A percentile compares a stretch with the other conserved stretches of the same genome.
phyloP scores from a whole-genome alignment of 2,797 vertebrate genomes.

The Brachymystax lenok region DNA sequence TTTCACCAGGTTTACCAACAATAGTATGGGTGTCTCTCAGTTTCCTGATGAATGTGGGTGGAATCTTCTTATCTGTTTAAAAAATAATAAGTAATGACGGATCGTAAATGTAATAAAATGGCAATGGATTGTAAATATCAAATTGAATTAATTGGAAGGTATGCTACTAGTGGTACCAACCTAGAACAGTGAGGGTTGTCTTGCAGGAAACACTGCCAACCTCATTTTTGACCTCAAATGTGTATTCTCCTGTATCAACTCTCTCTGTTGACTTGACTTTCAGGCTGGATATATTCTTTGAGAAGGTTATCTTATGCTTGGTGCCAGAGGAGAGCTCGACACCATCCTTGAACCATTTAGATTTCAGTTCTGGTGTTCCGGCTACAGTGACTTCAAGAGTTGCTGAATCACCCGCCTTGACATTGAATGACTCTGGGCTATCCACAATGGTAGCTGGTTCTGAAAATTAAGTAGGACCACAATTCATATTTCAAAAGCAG shows the following conservation, averaged over 20 bases:
- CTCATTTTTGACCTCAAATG: constrained; percentile 84
- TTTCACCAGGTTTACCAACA: constrained; percentile 84
- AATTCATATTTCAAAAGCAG: constrained; percentile 21
- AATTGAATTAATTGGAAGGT: constrained; percentile 25
- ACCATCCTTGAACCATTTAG: constrained; percentile 87
- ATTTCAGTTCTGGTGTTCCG: constrained; percentile 87
- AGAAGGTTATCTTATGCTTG: constrained; percentile 85
- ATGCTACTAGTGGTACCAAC: constrained; percentile 72
- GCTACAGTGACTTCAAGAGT: constrained; percentile 85
- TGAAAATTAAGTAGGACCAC: constrained; percentile 72
- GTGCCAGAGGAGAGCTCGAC: constrained; percentile 78
- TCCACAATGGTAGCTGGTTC: constrained; percentile 89
- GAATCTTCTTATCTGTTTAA: constrained; percentile 88
- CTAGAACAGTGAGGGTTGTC: constrained; percentile 84
- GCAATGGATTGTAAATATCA: background rate
- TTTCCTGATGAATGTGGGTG: constrained; percentile 90
- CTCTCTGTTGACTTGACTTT: constrained; percentile 84
- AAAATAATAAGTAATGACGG: constrained; percentile 45
- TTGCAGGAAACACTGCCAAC: constrained; percentile 83
- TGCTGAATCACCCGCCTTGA: constrained; percentile 85
- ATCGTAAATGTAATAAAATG: background rate
- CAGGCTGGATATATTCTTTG: constrained; percentile 81
- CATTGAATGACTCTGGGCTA: constrained; percentile 82
- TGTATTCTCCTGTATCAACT: constrained; percentile 86
- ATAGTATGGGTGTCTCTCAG: constrained; percentile 87